Base-by-base conservation (phyloP, 2,797 vertebrate genomes). In the Anguilla pacifica region DNA sequence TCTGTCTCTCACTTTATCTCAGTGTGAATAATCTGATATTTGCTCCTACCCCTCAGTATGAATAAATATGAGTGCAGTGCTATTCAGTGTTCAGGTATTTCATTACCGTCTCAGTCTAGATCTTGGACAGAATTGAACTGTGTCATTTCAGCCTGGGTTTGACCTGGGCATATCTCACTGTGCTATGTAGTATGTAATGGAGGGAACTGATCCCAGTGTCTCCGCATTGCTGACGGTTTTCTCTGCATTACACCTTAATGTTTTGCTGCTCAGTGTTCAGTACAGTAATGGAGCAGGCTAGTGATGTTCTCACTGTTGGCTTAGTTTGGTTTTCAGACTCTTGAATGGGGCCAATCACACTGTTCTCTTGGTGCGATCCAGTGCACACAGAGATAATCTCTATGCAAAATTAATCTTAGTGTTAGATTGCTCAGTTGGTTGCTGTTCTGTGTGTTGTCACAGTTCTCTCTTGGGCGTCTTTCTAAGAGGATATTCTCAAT, bases 21-120 rank as follows among this genome's bases (percentile, higher is more conserved):
- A 19, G 46, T 82, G 79, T 82, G 79, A 82, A 82, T 82, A 82
- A 82, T 82, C 19, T 19, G 39, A 79, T 79, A 39, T 82, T 43
- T n/a, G 22, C n/a, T 49, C 79, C 6, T 82, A 22, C 43, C 79
- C 3, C 22, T 49, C 43, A 25, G 17, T 51, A 51, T 82, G 79
- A 49, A 82, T 49, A 49, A 25, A 51, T 51, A 43, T 79, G 74
- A n/a, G 49, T 31, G 46, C 43, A 25, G 79, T 82, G 79, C 19
- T 49, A 11, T 79, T 43, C 74, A 43, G 74, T 43, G 39, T 79
- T 79, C 74, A 79, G 74, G 39, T 79, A 35, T 79, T 17, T 79
- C 15, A 79, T 79, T 82, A 51, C 25, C 9, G 79, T 49, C 79
- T 82, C 79, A 82, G 22, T 49, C 17, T 82, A 11, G 25, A 49